Base-by-base conservation (phyloP, 1,140 invertebrate genomes). In the Pseudomyrmex cubaensis region DNA sequence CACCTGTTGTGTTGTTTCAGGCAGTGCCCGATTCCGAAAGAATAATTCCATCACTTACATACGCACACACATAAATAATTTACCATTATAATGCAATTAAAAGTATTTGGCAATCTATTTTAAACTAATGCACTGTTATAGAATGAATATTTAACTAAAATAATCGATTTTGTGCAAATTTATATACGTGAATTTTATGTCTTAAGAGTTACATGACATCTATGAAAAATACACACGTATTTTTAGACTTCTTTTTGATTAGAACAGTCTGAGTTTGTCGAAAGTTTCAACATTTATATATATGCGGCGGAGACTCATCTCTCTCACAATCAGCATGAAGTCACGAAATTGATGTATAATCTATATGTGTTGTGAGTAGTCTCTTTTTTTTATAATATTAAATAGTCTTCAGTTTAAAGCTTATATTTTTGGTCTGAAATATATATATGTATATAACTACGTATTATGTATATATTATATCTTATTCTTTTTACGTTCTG, bases 361-460 rank as follows among this genome's bases (percentile, higher is more conserved):
- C 20, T 59, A 78, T 35, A 35, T 35, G 35, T 35, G 25, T 25
- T 25, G 3, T 59, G 2, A 70, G 2, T 78, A 72, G 20, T 80
- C 44, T 35, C 35, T 35, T 57, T 57, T 15, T 15, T 48, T n/a
- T 80, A 50, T 70, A 70, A 35, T 72, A 59, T 25, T 10, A n/a
- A 10, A 15, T 66, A 66, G 13, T 80, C 44, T 80, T 72, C 57
- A 72, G 25, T 59, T 80, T 80, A 80, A 80, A 80, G 44, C 76
- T 80, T 80, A 80, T 25, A 44, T 59, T 35, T 35, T 80, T 80
- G 76, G 76, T 80, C 76, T 80, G 66, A 35, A 35, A 35, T 35
- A 35, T 35, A 35, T 7, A 35, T 35, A 35, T 63, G 59, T 63
- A 72, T 5, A 5, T 72, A 20, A 48, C 76, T 78, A 78, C 54